Base-by-base conservation (phyloP, 92 coral and sea anemone genomes). In the Epizoanthus ramosus region DNA sequence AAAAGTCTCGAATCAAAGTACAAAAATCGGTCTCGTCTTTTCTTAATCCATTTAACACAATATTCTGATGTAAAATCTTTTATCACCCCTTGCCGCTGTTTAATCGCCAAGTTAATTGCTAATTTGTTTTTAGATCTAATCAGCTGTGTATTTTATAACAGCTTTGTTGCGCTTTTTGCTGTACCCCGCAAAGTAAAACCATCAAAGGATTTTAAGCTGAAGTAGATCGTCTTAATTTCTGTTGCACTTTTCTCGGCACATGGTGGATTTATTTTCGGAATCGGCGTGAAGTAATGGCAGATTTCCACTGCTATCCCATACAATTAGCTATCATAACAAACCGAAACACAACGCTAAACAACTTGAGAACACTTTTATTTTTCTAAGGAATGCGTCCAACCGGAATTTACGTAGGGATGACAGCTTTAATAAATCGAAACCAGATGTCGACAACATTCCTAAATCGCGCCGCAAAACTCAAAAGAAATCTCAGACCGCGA, bases 71-170 rank as follows among this genome's bases (percentile, higher is more conserved):
- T 83, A 74, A 63, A 71, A 83, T 86, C 88, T 85, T 85, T 83
- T 89, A 75, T 88, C 88, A 74, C 65, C 85, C 84, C 87, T 87
- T 22, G 91, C 85, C 76, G 63, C 61, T 69, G 85, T 86, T 85
- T 90, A 90, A 89, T 89, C 93, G 92, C 85, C 87, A 71, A 87
- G 89, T 90, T 93, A 90, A 93, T 93, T 90, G 94, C 89, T 93
- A 84, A 88, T 90, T 93, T 93, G 97, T 93, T 90, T 75, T 88
- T 81, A 88, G 97, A 93, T 93, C 86, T 90, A 90, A 93, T 93
- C 97, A 83, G 85, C 59, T 79, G 93, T 93, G 88, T 90, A 93
- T 89, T 93, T 93, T 86, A 91, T 73, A 83, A 83, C 84, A 83
- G 90, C 75, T 85, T 79, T 54, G 72, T 65, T 73, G 87, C 80